Base-by-base conservation (phyloP, 2,888 invertebrate genomes). In the Nipponacmea schrenckii region DNA sequence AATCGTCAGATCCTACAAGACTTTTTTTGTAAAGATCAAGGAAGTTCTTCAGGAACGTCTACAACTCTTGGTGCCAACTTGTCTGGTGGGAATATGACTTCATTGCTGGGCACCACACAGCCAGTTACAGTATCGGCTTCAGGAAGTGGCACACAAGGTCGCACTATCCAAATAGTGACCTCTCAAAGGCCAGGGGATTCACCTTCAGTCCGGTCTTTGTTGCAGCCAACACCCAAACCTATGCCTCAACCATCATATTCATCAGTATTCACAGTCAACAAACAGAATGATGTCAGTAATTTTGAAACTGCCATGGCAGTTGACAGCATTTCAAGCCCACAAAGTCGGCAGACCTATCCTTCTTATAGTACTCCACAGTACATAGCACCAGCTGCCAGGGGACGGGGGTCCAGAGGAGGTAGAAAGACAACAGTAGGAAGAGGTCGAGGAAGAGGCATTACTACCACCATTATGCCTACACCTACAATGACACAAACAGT, bases 261-360 rank as follows among this genome's bases (percentile, higher is more conserved):
- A 1, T 39, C 39, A 39, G 39, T 39, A 39, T 39, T 39, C 10
- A 39, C 39, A 1, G 39, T 39, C 39, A 24, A 24, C 0, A 20
- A 20, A 12, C 56, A 56, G 14, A 10, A 56, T 56, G 56, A 56
- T 20, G 24, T 24, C 56, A 56, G 20, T 2, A 24, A 20, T 24
- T 24, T 56, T 56, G 56, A 56, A 56, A 56, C 56, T 24, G 56
- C 56, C 20, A 56, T 56, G 56, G 56, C 56, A 8, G 56, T 56
- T 8, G 56, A 56, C 56, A 56, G 56, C 56, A 56, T 56, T 24
- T 56, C 24, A 10, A 56, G 56, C 24, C 56, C 56, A 24, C 24
- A 20, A 56, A 56, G 56, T 24, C 20, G 24, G 20, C 56, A 56
- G 14, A 24, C 20, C 4, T 24, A 12, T 24, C 14, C 56, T 8